Percentiles rank a stretch among this genome's conserved stretches.
phyloP scores from a whole-genome alignment of 2,797 vertebrate genomes.

The Coreius guichenoti region DNA sequence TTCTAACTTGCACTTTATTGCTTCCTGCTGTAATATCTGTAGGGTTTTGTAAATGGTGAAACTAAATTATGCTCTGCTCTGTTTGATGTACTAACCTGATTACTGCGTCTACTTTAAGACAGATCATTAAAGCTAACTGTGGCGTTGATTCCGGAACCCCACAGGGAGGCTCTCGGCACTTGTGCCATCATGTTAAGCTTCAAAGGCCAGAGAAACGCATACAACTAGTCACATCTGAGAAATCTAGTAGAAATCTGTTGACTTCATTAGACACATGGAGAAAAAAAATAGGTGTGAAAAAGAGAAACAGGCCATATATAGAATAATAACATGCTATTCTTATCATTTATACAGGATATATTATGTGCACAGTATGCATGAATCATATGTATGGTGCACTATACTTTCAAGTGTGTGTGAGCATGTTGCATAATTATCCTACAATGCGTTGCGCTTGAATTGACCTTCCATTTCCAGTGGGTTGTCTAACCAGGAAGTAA shows the following conservation, averaged over 20 bases:
- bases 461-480: neutral
- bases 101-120: constrained; percentile 40
- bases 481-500: neutral
- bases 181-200: constrained; percentile 20
- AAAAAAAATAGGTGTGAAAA: neutral
- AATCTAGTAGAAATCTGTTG: constrained; percentile 10
- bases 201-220: constrained; percentile 24
- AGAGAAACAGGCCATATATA: neutral
- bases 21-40: constrained; percentile 25
- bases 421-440: neutral
- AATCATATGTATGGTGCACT: neutral
- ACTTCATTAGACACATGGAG: constrained; percentile 2
- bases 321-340: neutral
- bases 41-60: constrained; percentile 23
- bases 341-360: neutral
- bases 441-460: neutral
- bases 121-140: constrained; percentile 31
- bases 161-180: constrained; percentile 20
- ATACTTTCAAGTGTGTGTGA: neutral
- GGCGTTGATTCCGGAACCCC: constrained; percentile 12
- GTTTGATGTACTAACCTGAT: constrained; percentile 43
- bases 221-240: neutral
- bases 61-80: constrained; percentile 29
- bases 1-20: constrained; percentile 5
- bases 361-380: neutral